Evolutionary conservation across 1,140 invertebrate species (phyloP).

Genomic region (Saccostrea glomerata): DNA sequence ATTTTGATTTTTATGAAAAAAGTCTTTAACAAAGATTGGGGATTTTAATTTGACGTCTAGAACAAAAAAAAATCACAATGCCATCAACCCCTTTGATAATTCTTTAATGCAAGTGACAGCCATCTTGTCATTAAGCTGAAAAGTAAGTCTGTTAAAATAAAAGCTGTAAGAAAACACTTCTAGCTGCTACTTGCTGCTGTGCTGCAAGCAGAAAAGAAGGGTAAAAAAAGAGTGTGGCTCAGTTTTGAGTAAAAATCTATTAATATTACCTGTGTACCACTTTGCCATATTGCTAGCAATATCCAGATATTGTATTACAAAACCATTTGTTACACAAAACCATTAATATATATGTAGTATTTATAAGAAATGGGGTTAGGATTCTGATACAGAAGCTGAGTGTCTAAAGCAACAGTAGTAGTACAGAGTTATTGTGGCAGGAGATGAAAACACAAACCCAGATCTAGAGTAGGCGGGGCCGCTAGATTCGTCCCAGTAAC

Average conservation of each 20-base stretch:
- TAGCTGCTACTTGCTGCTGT: neutral
- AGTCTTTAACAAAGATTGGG: neutral
- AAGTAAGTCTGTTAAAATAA: constrained; percentile 12
- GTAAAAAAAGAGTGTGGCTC: constrained; percentile 23
- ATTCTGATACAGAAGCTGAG: neutral
- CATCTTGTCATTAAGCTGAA: constrained; percentile 7
- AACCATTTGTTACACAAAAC: neutral
- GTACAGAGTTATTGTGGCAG: constrained; percentile 29
- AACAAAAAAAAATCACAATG: neutral
- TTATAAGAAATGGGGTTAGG: constrained; percentile 17
- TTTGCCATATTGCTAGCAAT: constrained; percentile 2
- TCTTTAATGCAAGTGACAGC: constrained; percentile 17
- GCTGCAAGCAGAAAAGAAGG: neutral
- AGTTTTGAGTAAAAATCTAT: constrained; percentile 1
- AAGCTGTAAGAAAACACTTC: constrained; percentile 4
- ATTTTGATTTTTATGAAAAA: neutral
- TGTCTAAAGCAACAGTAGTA: constrained; percentile 38
- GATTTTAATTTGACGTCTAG: neutral
- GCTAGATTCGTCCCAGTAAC: constrained; percentile 46
- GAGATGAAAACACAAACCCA: constrained; percentile 42
- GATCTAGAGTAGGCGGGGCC: constrained; percentile 35
- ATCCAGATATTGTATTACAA: neutral
- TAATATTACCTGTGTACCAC: constrained; percentile 35
- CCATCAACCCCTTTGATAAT: neutral
- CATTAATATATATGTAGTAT: neutral